Conservation (phyloP, 2,113 vertebrate species). For the Apeltes quadracus region DNA sequence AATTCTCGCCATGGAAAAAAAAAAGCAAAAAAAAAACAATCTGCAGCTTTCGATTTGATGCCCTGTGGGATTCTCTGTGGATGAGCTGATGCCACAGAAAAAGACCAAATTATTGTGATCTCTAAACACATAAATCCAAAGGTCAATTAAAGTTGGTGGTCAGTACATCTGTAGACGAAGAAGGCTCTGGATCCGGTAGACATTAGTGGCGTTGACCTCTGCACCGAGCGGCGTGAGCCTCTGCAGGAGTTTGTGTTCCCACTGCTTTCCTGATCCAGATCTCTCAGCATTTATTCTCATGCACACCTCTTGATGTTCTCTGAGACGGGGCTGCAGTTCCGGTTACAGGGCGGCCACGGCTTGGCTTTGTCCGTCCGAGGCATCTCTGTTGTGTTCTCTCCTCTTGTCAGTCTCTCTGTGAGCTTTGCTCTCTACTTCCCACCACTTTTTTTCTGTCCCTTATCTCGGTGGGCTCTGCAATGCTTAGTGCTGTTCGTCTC, state of each 20-base stretch:
- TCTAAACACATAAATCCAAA: conserved; percentile 30
- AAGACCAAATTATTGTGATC: conserved; percentile 12
- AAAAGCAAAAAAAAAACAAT: conserved; percentile 60
- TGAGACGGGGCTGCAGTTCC: conserved; percentile 82
- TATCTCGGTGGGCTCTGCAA: conserved; percentile 94
- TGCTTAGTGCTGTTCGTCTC: conserved; percentile 81
- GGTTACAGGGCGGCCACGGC: conserved; percentile 82
- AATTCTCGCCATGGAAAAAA: conserved; percentile 71
- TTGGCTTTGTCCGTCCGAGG: conserved; percentile 64
- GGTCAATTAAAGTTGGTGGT: conserved; percentile 13
- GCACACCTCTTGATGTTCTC: conserved; percentile 76
- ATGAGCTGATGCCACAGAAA: conserved; percentile 23
- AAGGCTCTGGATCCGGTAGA: conserved; percentile 23
- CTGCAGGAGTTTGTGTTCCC: conserved; percentile 34
- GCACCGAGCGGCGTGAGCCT: conserved; percentile 34
- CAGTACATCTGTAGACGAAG: conserved; percentile 22
- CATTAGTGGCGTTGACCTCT: conserved; percentile 44
- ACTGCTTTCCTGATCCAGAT: conserved; percentile 60
- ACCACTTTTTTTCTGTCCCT: conserved; percentile 85
- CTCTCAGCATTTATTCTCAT: conserved; percentile 76
- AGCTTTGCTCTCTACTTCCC: conserved; percentile 64
- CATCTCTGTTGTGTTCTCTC: conserved; percentile 79
- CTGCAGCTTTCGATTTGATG: conserved; percentile 30
- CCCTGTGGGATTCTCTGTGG: conserved; percentile 42
- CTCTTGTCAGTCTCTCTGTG: conserved; percentile 78